Base-by-base conservation (phyloP, 2,888 invertebrate species). In the Dynastes grantii region DNA sequence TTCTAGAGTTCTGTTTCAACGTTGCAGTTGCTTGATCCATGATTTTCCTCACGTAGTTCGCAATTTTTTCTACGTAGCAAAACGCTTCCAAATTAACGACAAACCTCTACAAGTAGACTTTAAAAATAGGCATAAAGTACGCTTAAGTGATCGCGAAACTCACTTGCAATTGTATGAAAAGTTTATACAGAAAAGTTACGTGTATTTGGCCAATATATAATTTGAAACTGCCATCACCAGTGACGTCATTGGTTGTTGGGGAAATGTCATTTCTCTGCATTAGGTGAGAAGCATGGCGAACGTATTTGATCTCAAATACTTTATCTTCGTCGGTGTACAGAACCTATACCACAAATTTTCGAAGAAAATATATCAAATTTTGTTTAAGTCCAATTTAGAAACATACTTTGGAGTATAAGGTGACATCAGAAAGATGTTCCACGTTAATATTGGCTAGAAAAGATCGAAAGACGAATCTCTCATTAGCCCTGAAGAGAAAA, bases 311-410 rank as follows among this genome's bases (percentile, higher is more conserved):
- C 84, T 96, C 95, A 81, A 95, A 90, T 0, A 96, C 93, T 85
- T 94, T 94, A 85, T 96, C 95, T 84, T 95, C 95, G 81, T 96
- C 95, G 0, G 95, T 93, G 86, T 93, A 92, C 32, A 95, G 87
- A 78, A 95, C 90, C 95, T 95, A 86, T 75, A 22, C 8, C n/a
- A 55, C 5, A 55, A 55, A 16, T 55, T 16, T 22, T 5, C 5
- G 32, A 37, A 0, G 5, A 22, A 13, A 58, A 8, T 51, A 13
- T 8, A 8, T 51, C 2, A n/a, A 51, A 4, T 58, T 58, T 61
- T 29, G 51, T 40, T 75, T 32, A 58, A 37, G 27, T 68, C 1
- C n/a, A 29, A 40, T 8, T 65, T 4, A 11, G 53, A 40, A 5
- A 70, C 75, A 78, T 85, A 94, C 94, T 90, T 94, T 95, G 0